Evolutionary conservation across 1,140 invertebrate species (phyloP).

Genomic region (Pseudomyrmex cubaensis): DNA sequence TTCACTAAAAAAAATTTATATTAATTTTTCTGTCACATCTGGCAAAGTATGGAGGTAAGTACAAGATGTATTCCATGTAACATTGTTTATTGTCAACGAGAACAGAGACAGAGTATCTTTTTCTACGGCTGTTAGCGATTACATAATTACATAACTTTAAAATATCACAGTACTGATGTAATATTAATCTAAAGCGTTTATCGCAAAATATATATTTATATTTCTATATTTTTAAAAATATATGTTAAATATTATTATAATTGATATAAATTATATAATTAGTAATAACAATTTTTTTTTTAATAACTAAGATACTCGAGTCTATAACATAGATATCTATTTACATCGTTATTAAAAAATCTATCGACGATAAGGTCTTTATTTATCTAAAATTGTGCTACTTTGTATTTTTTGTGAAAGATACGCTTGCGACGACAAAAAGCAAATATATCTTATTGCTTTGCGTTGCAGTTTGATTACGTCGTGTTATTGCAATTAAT

Average conservation of each 20-base stretch:
- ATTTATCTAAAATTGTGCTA: background rate
- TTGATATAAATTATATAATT: background rate
- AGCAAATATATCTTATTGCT: background rate
- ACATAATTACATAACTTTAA: background rate
- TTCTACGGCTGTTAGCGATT: background rate
- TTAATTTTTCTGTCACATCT: background rate
- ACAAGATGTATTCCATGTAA: slow-evolving; percentile 2
- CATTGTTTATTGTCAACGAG: slow-evolving; percentile 10
- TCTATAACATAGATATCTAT: background rate
- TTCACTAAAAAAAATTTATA: background rate
- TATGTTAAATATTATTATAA: background rate
- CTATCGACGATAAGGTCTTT: background rate
- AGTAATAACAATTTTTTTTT: background rate
- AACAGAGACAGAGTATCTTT: background rate
- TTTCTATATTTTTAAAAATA: background rate
- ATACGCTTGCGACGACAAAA: background rate
- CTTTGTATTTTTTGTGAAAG: background rate
- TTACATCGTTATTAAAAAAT: background rate
- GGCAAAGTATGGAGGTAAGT: slow-evolving; percentile 23
- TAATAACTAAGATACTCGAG: background rate
- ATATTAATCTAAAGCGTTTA: slow-evolving; percentile 15
- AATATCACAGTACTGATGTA: slow-evolving; percentile 23
- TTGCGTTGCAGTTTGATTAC: background rate
- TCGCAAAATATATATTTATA: too few relatives aligned
- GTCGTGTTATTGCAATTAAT: slow-evolving; percentile 7